Conservation (phyloP, 2,888 invertebrate species). For the Agrotis segetum region DNA sequence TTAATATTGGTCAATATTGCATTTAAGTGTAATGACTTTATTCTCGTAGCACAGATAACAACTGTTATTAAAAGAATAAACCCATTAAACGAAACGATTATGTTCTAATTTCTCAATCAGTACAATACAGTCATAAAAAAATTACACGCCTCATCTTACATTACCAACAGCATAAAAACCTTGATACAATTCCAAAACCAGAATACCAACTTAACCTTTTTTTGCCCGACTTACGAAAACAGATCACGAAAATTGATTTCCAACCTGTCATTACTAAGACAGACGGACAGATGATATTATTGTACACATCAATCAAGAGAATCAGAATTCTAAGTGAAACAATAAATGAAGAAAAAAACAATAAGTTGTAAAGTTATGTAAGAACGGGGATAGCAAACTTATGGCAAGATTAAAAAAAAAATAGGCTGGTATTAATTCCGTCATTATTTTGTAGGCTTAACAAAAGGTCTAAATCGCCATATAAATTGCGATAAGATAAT, state of each 20-base stretch:
- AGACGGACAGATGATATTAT: conserved; percentile 28
- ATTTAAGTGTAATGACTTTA: neutral
- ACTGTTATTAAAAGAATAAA: neutral
- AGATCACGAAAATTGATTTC: conserved; percentile 36
- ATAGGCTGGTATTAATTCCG: neutral
- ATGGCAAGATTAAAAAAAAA: neutral
- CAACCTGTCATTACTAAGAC: conserved; percentile 53
- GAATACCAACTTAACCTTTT: conserved; percentile 18
- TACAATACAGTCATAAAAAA: conserved; percentile 4
- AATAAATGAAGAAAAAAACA: conserved; percentile 26
- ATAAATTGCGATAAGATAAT: too few species aligned
- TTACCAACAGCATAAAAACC: conserved; percentile 13
- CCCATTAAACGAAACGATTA: neutral
- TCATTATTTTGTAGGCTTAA: too few species aligned
- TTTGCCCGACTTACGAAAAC: conserved; percentile 28
- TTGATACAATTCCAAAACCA: conserved; percentile 19
- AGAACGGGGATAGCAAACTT: conserved; percentile 21
- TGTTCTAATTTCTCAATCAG: neutral
- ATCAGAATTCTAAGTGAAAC: conserved; percentile 35
- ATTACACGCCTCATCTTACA: conserved; percentile 8
- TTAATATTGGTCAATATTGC: too few species aligned
- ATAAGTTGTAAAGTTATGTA: conserved; percentile 28
- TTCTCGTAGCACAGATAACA: neutral
- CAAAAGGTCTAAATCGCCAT: too few species aligned
- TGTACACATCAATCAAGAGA: conserved; percentile 47